Evolutionary conservation across 2,888 invertebrate species (phyloP).

Genomic region (Archips crataeganus): DNA sequence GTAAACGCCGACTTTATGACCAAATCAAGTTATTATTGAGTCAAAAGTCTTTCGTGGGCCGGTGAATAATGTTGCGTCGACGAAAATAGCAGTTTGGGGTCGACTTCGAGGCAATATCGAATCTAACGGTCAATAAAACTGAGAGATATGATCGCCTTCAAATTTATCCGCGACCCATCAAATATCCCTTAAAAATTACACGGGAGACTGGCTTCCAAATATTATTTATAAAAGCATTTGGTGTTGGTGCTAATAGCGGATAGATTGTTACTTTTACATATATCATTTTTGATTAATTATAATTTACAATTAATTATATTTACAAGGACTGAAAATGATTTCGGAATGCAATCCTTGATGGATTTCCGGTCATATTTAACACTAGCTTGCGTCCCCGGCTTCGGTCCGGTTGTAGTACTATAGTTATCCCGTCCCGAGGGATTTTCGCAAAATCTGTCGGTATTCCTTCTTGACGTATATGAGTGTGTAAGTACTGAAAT

Average conservation of each 20-base stretch:
- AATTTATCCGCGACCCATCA: slow-evolving; percentile 65
- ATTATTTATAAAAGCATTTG: slow-evolving; percentile 31
- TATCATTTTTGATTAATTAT: neutral
- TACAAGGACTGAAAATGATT: no score
- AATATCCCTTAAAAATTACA: slow-evolving; percentile 63
- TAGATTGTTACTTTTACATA: neutral
- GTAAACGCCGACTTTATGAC: slow-evolving; percentile 33
- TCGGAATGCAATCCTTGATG: no score
- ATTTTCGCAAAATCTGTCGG: no score
- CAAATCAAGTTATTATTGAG: slow-evolving; percentile 44
- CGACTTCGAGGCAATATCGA: slow-evolving; percentile 58
- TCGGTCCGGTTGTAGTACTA: no score
- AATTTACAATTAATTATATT: neutral
- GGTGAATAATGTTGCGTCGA: slow-evolving; percentile 52
- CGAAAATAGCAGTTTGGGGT: slow-evolving; percentile 49
- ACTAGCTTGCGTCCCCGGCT: no score
- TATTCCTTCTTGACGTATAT: no score
- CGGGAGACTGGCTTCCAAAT: slow-evolving; percentile 49
- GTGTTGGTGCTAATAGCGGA: neutral
- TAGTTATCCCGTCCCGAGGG: no score
- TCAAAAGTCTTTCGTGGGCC: slow-evolving; percentile 44
- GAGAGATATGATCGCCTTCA: slow-evolving; percentile 64
- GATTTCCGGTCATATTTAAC: no score
- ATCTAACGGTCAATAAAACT: slow-evolving; percentile 72
- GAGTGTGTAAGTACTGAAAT: no score